Percentiles rank a stretch among this genome's conserved stretches.
phyloP scores from a whole-genome alignment of 2,113 vertebrate species.

The Gopherus evgoodei region DNA sequence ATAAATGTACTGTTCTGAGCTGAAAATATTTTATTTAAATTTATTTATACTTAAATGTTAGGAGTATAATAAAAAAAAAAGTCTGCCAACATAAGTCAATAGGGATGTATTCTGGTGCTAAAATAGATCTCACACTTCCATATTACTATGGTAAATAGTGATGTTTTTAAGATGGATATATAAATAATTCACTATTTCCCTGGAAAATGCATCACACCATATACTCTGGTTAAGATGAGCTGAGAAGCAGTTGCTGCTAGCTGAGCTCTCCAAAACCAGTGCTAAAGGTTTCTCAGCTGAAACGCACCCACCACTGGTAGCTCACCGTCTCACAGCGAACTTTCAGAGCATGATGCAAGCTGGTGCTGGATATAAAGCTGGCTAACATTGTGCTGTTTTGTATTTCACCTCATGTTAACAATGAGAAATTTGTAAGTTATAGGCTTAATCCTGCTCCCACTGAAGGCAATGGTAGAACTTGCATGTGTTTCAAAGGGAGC shows the following conservation, averaged over 20 bases:
- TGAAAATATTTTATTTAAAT: neutral
- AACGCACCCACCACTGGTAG: neutral
- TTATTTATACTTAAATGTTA: neutral
- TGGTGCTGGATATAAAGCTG: neutral
- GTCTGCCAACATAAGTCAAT: neutral
- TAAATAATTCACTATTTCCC: neutral
- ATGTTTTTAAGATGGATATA: neutral
- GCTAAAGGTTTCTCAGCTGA: neutral
- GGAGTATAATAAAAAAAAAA: slow-evolving; percentile 36
- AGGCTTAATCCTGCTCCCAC: neutral
- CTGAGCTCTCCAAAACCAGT: neutral
- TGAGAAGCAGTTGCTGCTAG: neutral
- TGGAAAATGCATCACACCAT: neutral
- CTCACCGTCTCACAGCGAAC: slow-evolving; percentile 3
- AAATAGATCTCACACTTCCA: neutral
- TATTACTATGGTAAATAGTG: neutral
- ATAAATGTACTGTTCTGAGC: neutral
- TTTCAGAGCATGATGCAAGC: neutral
- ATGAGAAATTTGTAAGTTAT: neutral
- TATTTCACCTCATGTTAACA: neutral
- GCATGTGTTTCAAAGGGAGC: neutral
- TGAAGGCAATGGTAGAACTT: neutral
- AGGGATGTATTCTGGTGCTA: neutral
- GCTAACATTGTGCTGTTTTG: neutral
- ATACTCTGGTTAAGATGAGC: neutral